These are phyloP conservation scores for Perizoma affinitatum DNA, from an alignment of 2,888 invertebrate species.

Conservation along the genomic window DNA sequence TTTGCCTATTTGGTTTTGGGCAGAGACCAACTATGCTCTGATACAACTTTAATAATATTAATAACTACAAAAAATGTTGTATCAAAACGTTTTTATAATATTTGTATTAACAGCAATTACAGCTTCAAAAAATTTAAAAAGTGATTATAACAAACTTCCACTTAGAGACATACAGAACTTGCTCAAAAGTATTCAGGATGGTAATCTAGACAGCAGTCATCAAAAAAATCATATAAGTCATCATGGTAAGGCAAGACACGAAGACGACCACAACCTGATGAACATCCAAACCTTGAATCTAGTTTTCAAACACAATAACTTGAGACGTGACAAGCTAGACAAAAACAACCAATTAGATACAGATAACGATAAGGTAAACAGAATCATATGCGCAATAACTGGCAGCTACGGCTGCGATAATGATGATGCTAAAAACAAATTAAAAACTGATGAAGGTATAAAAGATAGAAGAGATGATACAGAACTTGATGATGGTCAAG, in stretches of 20 bases:
- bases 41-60: slow-evolving; percentile 4
- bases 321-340: slow-evolving; percentile 6
- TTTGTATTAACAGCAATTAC: slow-evolving; percentile 9
- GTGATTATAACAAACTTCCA: slow-evolving; percentile 3
- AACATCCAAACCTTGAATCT: slow-evolving; percentile 33
- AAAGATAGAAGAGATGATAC: background rate
- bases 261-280: slow-evolving; percentile 10
- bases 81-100: slow-evolving; percentile 6
- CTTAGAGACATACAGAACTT: slow-evolving; percentile 13
- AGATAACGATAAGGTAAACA: slow-evolving; percentile 1
- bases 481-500: background rate
- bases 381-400: slow-evolving; percentile 15
- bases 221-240: slow-evolving; percentile 11
- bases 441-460: background rate
- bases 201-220: slow-evolving; percentile 2
- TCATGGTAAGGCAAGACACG: slow-evolving; percentile 6
- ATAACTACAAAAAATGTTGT: slow-evolving; percentile 9
- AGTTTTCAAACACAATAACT: slow-evolving; percentile 29
- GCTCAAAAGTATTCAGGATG: slow-evolving; percentile 4
- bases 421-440: slow-evolving; percentile 2
- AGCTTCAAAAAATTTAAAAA: background rate
- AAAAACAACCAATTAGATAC: background rate
- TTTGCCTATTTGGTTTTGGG: slow-evolving; percentile 10
- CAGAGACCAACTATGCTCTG: slow-evolving; percentile 6
- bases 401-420: slow-evolving; percentile 9